A percentile compares a stretch with the other conserved stretches of the same genome.
These are phyloP conservation scores for Ernsta delagoae DNA, from an alignment of 2,888 invertebrate genomes.

Conservation along the genomic window DNA sequence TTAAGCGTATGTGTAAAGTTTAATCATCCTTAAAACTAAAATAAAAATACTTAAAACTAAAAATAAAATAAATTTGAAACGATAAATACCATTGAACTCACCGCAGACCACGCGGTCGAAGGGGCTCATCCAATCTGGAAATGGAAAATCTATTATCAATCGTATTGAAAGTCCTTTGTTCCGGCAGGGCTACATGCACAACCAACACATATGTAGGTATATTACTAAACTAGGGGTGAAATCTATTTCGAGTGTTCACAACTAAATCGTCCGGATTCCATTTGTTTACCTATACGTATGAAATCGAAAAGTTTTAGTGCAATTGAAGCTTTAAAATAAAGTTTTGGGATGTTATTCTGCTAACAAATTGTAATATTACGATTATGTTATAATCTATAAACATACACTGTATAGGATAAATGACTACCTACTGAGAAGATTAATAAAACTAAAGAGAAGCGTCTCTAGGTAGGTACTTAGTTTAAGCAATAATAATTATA, in stretches of 20 bases:
- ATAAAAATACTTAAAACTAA: constrained; percentile 75
- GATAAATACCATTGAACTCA: constrained; percentile 94
- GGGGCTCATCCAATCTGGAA: constrained; percentile 98
- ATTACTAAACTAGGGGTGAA: constrained; percentile 19
- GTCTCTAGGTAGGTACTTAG: no score
- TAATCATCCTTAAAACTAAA: background rate
- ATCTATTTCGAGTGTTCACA: constrained; percentile 24
- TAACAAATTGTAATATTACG: background rate
- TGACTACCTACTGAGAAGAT: no score
- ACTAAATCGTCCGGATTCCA: constrained; percentile 12
- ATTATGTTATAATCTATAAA: no score
- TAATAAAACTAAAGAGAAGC: no score
- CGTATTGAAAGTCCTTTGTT: constrained; percentile 80
- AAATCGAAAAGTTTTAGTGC: constrained; percentile 13
- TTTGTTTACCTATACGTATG: constrained; percentile 29
- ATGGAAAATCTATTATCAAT: constrained; percentile 86
- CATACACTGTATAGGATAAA: no score
- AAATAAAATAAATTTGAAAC: constrained; percentile 85
- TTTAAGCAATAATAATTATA: no score
- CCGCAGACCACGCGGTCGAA: constrained; percentile 97
- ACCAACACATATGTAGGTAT: constrained; percentile 37
- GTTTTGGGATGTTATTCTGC: background rate
- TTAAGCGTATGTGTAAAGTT: constrained; percentile 33
- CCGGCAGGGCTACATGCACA: constrained; percentile 69
- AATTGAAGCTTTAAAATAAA: constrained; percentile 3